Evolutionary conservation across 2,888 invertebrate genomes (phyloP).

Genomic region (Lycophotia porphyrea): DNA sequence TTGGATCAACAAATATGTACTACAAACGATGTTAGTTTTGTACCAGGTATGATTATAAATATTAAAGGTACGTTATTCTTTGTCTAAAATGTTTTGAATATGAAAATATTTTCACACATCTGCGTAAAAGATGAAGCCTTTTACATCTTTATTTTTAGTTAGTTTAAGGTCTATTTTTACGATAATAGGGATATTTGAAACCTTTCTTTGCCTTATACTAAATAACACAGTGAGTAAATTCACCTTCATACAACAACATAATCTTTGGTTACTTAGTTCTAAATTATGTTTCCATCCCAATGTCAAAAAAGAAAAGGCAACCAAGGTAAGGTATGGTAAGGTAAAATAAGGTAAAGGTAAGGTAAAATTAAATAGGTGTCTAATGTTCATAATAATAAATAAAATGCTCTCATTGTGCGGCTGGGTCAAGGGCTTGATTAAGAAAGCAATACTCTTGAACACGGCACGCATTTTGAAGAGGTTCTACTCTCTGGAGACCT

Average conservation of each 20-base stretch:
- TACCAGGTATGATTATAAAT: slow-evolving; percentile 4
- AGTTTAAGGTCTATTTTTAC: background rate
- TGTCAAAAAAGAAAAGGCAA: background rate
- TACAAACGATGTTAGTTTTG: slow-evolving; percentile 16
- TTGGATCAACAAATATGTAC: slow-evolving; percentile 26
- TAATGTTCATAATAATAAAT: background rate
- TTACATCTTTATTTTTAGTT: background rate
- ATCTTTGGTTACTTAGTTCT: background rate
- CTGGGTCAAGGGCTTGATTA: background rate
- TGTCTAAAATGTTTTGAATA: background rate
- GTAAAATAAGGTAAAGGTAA: no score
- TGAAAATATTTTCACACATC: no score
- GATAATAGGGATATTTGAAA: background rate
- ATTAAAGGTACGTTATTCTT: background rate
- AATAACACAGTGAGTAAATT: background rate
- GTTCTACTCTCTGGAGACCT: background rate
- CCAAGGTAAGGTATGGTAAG: no score
- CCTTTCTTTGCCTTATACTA: background rate
- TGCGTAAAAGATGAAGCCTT: background rate
- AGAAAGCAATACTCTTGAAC: background rate
- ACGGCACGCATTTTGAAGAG: background rate
- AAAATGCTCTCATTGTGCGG: background rate
- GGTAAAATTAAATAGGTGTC: no score
- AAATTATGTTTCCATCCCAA: background rate
- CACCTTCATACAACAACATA: background rate